Evolutionary conservation across 2,888 invertebrate species (phyloP).

Genomic region (Argyra leucocephala): DNA sequence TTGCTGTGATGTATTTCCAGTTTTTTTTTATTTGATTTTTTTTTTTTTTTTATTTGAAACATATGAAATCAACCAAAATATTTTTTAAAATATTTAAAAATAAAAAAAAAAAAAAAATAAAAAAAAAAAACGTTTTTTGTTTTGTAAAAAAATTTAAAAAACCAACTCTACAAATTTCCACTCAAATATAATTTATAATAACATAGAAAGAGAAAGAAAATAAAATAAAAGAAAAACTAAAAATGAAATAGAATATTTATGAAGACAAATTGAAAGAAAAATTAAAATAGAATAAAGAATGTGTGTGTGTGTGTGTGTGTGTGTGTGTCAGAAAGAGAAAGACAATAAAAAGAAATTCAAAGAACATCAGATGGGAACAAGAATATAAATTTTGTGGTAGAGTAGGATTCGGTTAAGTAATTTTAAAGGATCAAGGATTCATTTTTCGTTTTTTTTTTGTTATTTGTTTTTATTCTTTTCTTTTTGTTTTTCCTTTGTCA

Average conservation of each 20-base stretch:
- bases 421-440: no score
- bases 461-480: no score
- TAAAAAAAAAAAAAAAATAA: background rate
- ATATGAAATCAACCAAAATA: background rate
- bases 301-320: no score
- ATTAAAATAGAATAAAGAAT: background rate
- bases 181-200: background rate
- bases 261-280: background rate
- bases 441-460: no score
- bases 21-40: background rate
- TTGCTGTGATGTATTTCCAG: background rate
- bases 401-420: no score
- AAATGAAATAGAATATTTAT: background rate
- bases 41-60: background rate
- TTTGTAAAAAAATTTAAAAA: background rate
- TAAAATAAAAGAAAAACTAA: background rate
- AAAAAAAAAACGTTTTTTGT: background rate
- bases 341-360: background rate
- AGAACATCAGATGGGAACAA: no score
- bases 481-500: no score
- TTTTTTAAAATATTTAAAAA: background rate
- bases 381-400: no score
- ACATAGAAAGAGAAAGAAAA: background rate
- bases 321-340: background rate
- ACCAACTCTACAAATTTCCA: background rate